phyloP scores from a whole-genome alignment of 2,797 vertebrate species.

The Phylloscopus collybita region DNA sequence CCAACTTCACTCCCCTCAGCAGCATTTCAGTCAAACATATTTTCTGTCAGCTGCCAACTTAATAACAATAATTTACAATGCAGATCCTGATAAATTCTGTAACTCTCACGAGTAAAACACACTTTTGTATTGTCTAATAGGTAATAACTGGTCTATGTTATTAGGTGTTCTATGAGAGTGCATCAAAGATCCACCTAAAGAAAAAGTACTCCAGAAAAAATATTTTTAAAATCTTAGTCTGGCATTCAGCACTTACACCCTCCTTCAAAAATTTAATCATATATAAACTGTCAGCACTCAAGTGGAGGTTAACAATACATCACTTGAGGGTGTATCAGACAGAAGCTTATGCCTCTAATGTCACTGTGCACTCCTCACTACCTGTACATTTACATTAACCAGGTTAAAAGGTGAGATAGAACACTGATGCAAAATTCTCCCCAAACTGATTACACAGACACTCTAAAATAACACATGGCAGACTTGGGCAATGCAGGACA shows the following conservation, averaged over 20 bases:
- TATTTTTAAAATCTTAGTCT: background rate
- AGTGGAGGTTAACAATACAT: background rate
- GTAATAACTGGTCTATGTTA: background rate
- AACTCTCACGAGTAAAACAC: background rate
- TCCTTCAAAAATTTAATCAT: background rate
- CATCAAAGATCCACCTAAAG: background rate
- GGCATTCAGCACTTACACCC: background rate
- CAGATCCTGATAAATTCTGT: background rate
- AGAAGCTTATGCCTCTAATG: background rate
- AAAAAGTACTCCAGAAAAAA: background rate
- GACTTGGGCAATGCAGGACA: background rate
- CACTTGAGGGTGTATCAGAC: background rate
- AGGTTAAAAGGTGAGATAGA: background rate
- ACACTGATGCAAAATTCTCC: background rate
- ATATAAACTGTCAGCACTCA: background rate
- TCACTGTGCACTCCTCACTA: background rate
- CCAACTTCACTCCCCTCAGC: background rate
- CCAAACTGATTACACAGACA: background rate
- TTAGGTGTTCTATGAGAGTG: background rate
- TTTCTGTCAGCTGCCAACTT: conserved; percentile 25
- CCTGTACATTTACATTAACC: background rate
- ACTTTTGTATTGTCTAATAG: background rate
- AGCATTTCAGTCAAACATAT: background rate
- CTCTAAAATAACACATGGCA: background rate
- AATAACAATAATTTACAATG: conserved; percentile 18